Base-by-base conservation (phyloP, 2,113 vertebrate genomes). In the Cisticola juncidis region DNA sequence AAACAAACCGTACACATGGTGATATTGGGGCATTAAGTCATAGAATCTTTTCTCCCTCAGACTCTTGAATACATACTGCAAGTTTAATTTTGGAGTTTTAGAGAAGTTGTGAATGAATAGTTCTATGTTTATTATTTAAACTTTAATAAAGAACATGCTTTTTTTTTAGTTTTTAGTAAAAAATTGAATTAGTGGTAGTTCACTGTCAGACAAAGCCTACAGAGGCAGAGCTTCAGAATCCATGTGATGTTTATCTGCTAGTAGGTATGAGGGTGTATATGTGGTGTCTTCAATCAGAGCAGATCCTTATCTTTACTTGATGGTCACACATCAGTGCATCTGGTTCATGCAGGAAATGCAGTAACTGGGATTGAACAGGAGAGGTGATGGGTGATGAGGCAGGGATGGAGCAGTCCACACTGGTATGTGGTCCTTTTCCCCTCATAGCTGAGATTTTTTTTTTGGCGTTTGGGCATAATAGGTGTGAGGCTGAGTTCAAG, bases 1-100 rank as follows among this genome's bases (percentile, higher is more conserved):
- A 95, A 95, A 92, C 76, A 93, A 90, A 90, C 79, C 54, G n/a
- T 62, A 66, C 58, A 7, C 50, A 25, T 65, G 47, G 68, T 94
- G 66, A 73, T 94, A 88, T 51, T 85, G 88, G 87, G 77, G 51
- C 64, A 47, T 45, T 70, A 92, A 78, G 44, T 72, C 66, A 69
- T 57, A 70, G 54, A 85, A 45, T 94, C 40, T 85, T 82, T 85
- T 88, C 40, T 90, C n/a, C 50, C 26, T 57, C 68, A 69, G 42
- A 92, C 33, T 89, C 70, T n/a, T 82, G 35, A 72, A 79, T 21
- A 31, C 26, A 26, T 53, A 28, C 24, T 66, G 26, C 45, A 45
- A 54, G 56, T 50, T 89, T 65, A 57, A 82, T 90, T 85, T 82
- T 25, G 29, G 62, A 85, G 35, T 73, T 90, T 42, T 62, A 47